A percentile compares a stretch with the other conserved stretches of the same genome.
Evolutionary conservation across 1,140 invertebrate species (phyloP).

Genomic region (Cyphomyrmex costatus): DNA sequence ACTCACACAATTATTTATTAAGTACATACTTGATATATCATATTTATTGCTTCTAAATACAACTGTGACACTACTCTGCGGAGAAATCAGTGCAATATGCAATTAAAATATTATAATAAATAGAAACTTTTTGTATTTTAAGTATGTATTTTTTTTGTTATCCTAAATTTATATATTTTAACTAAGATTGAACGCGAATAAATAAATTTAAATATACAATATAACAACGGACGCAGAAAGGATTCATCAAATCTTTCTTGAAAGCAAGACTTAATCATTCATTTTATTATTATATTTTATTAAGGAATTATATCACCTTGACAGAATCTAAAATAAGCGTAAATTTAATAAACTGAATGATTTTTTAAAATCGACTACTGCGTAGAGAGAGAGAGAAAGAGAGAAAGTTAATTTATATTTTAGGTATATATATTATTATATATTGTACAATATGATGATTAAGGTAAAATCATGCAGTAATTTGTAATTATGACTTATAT

Average conservation of each 20-base stretch:
- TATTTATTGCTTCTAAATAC: slow-evolving; percentile 16
- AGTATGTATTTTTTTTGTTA: not conserved
- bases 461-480: not conserved
- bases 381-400: no score
- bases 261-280: not conserved
- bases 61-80: slow-evolving; percentile 1
- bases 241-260: not conserved
- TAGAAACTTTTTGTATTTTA: not conserved
- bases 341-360: no score
- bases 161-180: not conserved
- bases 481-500: slow-evolving; percentile 14
- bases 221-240: not conserved
- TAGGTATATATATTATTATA: no score
- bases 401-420: no score
- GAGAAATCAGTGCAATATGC: not conserved
- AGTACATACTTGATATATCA: not conserved
- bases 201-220: not conserved
- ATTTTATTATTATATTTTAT: no score
- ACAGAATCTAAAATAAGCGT: no score
- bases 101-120: slow-evolving; percentile 9
- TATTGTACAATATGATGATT: not conserved
- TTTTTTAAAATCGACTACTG: no score
- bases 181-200: slow-evolving; percentile 2
- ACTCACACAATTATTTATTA: not conserved
- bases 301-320: not conserved